phyloP scores from a whole-genome alignment of 2,888 invertebrate genomes.

The Drosophila mettleri region DNA sequence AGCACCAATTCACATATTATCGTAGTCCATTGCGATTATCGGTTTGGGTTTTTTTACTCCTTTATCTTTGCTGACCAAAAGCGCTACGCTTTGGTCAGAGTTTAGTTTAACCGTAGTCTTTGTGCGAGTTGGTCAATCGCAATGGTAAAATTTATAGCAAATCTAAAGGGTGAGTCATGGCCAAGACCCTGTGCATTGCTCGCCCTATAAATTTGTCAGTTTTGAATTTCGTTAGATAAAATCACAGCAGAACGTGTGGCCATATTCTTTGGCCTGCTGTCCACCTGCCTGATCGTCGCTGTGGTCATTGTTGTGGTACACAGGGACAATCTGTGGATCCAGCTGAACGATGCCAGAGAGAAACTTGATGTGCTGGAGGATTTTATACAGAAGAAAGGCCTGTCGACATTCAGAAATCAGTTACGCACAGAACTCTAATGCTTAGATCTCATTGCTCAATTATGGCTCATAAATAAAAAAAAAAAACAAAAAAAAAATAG shows the following conservation, averaged over 20 bases:
- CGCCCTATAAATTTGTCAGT: background rate
- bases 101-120: conserved; percentile 36
- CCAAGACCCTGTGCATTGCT: background rate
- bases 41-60: conserved; percentile 16
- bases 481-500: background rate
- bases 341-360: conserved; percentile 65
- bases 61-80: conserved; percentile 49
- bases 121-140: conserved; percentile 18
- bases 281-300: conserved; percentile 66
- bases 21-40: conserved; percentile 47
- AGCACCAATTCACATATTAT: conserved; percentile 54
- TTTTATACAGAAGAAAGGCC: conserved; percentile 47
- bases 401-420: conserved; percentile 1
- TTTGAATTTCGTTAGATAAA: conserved; percentile 43
- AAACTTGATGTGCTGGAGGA: conserved; percentile 72
- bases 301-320: conserved; percentile 70
- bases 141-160: conserved; percentile 48
- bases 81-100: conserved; percentile 2
- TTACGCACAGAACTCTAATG: conserved; percentile 1
- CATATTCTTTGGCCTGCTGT: conserved; percentile 70
- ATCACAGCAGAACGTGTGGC: conserved; percentile 66
- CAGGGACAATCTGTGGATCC: conserved; percentile 54
- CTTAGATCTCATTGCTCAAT: background rate
- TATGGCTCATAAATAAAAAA: background rate
- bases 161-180: conserved; percentile 52